These are phyloP conservation scores for Drosophila conformis DNA, from an alignment of 2,888 invertebrate genomes.

Conservation along the genomic window DNA sequence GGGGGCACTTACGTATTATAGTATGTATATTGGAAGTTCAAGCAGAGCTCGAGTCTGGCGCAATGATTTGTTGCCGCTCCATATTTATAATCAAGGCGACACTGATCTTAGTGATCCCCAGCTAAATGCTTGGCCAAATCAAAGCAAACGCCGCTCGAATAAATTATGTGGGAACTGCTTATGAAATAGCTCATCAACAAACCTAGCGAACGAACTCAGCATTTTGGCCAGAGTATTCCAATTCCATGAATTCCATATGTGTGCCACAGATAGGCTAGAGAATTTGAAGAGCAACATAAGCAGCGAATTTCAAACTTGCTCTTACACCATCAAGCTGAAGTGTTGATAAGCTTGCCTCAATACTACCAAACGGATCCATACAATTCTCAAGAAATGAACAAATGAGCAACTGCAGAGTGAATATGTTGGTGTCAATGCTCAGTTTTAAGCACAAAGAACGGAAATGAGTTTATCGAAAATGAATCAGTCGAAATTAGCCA, in stretches of 20 bases:
- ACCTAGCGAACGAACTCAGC: slow-evolving; percentile 5
- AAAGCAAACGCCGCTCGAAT: slow-evolving; percentile 38
- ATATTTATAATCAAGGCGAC: slow-evolving; percentile 50
- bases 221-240: background rate
- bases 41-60: slow-evolving; percentile 8
- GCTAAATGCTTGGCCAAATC: slow-evolving; percentile 33
- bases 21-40: background rate
- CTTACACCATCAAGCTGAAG: slow-evolving; percentile 3
- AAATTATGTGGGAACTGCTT: slow-evolving; percentile 15
- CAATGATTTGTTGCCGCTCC: slow-evolving; percentile 39
- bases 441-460: slow-evolving; percentile 43
- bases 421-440: slow-evolving; percentile 22
- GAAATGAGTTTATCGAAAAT: slow-evolving; percentile 49
- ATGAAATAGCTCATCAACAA: slow-evolving; percentile 10
- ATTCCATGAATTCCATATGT: background rate
- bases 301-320: background rate
- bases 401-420: slow-evolving; percentile 7
- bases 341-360: slow-evolving; percentile 30
- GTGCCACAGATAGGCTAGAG: slow-evolving; percentile 9
- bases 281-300: background rate
- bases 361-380: slow-evolving; percentile 23
- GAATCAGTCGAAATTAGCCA: background rate
- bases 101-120: slow-evolving; percentile 61
- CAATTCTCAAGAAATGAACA: slow-evolving; percentile 11
- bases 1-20: slow-evolving; percentile 26